Conservation (phyloP, 2,113 vertebrate genomes). For the Sinocyclocheilus maitianheensis region DNA sequence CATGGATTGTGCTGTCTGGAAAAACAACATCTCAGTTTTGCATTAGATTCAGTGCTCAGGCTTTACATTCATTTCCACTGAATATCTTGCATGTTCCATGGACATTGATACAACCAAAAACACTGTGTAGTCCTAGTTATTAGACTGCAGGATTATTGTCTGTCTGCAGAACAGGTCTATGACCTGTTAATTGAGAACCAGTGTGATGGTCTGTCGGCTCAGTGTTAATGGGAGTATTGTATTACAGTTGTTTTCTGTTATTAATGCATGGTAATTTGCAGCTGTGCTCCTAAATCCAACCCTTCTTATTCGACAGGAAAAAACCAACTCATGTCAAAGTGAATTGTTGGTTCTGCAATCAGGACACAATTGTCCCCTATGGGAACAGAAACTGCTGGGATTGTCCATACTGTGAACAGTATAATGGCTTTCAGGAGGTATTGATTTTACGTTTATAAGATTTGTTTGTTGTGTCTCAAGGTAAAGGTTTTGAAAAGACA, state of each 20-base stretch:
- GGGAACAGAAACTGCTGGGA: constrained; percentile 99
- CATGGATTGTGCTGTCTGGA: neutral
- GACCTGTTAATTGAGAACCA: neutral
- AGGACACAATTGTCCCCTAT: constrained; percentile 90
- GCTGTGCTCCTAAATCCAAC: neutral
- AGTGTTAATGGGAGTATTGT: neutral
- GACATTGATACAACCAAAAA: neutral
- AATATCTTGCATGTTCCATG: neutral
- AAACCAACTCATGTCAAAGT: constrained; percentile 86
- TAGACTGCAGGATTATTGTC: neutral
- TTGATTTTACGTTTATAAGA: neutral
- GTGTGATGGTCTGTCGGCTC: neutral
- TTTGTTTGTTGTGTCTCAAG: neutral
- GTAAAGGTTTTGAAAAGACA: neutral
- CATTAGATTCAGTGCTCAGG: neutral
- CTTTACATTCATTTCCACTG: neutral
- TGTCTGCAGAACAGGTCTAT: neutral
- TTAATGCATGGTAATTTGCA: neutral
- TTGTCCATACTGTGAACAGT: constrained; percentile 96
- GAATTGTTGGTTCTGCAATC: constrained; percentile 98
- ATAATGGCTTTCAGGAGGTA: constrained; percentile 98
- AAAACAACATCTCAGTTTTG: neutral
- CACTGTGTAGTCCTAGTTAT: neutral
- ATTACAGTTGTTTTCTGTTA: neutral
- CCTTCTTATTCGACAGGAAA: constrained; percentile 70